Percentiles rank a stretch among this genome's conserved stretches.
These are phyloP conservation scores for Sylvicapra grimmia DNA, from an alignment of 2,113 vertebrate genomes.

Conservation along the genomic window DNA sequence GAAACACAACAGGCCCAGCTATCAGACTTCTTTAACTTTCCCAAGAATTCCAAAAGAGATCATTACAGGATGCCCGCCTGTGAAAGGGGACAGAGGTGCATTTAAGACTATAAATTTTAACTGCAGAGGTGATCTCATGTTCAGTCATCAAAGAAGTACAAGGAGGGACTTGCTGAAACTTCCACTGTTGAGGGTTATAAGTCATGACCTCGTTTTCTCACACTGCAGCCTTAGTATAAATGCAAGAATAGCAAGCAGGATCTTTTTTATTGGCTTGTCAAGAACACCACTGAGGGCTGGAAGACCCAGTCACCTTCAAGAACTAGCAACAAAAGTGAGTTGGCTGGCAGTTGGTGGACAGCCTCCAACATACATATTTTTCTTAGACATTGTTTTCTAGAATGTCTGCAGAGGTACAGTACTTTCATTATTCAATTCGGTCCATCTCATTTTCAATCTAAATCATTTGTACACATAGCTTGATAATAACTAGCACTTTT, in stretches of 20 bases:
- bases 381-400: neutral
- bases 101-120: conserved; percentile 12
- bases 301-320: neutral
- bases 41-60: neutral
- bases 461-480: neutral
- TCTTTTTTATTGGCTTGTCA: neutral
- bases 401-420: neutral
- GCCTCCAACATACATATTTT: neutral
- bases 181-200: neutral
- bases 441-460: neutral
- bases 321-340: neutral
- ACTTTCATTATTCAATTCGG: neutral
- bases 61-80: neutral
- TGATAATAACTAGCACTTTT: neutral
- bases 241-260: neutral
- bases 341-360: neutral
- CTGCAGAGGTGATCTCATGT: conserved; percentile 10
- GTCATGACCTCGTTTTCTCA: conserved; percentile 37
- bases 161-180: conserved; percentile 24
- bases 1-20: neutral
- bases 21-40: neutral
- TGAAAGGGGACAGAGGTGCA: neutral
- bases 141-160: neutral
- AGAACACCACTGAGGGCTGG: neutral
- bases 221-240: neutral